Evolutionary conservation across 1,140 invertebrate genomes (phyloP), one percentile per base, ranked within the genome.

Genomic region (Homarus americanus): DNA sequence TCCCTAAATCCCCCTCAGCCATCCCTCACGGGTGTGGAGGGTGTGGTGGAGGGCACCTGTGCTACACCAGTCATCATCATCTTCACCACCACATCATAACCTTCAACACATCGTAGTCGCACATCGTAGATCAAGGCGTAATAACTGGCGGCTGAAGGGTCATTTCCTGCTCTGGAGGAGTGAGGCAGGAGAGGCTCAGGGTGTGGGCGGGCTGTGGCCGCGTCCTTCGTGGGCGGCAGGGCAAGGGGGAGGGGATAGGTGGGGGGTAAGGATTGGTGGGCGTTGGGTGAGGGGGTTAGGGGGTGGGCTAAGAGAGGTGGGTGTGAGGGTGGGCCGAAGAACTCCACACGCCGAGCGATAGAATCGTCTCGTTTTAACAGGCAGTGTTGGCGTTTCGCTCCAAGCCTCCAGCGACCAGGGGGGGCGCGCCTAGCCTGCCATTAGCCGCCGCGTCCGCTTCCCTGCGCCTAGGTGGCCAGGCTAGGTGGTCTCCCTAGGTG

Each of bases 341-440:
- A 41, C 41, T 32, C 34, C 75, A 87, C 85, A 87, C 85, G 73
- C 36, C 38, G 53, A 87, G 85, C 85, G 85, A 87, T 87, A 87
- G 85, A 87, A 80, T 87, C 85, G 53, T 66, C 85, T 87, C 75
- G 53, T 87, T 87, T 87, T 87, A 87, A 87, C 85, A 87, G 85
- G 84, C 73, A 24, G 84, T 87, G 84, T 78, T 69, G 84, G 69
- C 69, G 24, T n/a, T n/a, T n/a, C 58, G 44, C 32, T 32, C 69
- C 28, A 73, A 38, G 84, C 84, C 84, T 78, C 44, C 49, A 87
- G 84, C 72, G 84, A 78, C 73, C 72, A 28, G 44, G 78, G 20
- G 41, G 53, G 53, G 53, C 49, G 34, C 79, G 82, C 79, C 87
- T 44, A 83, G 79, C 80, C 87, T 76, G 79, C 87, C 79, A 90